Conservation (phyloP, 2,888 invertebrate genomes). For the Melanchra persicariae region DNA sequence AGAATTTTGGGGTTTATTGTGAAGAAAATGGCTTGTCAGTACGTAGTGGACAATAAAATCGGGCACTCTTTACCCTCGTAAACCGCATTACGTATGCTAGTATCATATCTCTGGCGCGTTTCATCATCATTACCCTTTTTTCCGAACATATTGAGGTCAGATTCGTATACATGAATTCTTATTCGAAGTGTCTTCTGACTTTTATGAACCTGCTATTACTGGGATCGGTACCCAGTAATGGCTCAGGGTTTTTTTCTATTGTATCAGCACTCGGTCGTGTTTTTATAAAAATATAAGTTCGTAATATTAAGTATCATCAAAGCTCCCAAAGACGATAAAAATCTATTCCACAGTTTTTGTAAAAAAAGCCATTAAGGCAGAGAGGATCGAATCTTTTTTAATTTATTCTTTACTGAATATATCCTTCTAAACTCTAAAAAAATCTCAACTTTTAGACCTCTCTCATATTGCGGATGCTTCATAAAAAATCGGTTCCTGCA, state of each 20-base stretch:
- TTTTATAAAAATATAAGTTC: background rate
- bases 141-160: slow-evolving; percentile 28
- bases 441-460: too few species aligned
- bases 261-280: background rate
- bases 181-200: slow-evolving; percentile 19
- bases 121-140: slow-evolving; percentile 48
- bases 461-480: too few species aligned
- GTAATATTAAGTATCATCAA: too few species aligned
- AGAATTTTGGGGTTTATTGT: slow-evolving; percentile 35
- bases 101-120: slow-evolving; percentile 34
- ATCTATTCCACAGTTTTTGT: too few species aligned
- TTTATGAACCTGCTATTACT: slow-evolving; percentile 22
- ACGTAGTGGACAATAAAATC: slow-evolving; percentile 31
- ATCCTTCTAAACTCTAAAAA: too few species aligned
- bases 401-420: too few species aligned
- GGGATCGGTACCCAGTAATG: background rate
- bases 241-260: slow-evolving; percentile 2
- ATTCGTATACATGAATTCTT: slow-evolving; percentile 34
- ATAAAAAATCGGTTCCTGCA: too few species aligned
- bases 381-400: too few species aligned
- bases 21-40: slow-evolving; percentile 43
- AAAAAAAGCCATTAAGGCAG: too few species aligned
- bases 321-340: background rate
- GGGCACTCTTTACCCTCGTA: slow-evolving; percentile 43
- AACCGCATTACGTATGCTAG: slow-evolving; percentile 46